A percentile compares a stretch with the other conserved stretches of the same genome.
These are phyloP conservation scores for Nannospalax galili DNA, from an alignment of 2,113 vertebrate genomes.

Conservation along the genomic window DNA sequence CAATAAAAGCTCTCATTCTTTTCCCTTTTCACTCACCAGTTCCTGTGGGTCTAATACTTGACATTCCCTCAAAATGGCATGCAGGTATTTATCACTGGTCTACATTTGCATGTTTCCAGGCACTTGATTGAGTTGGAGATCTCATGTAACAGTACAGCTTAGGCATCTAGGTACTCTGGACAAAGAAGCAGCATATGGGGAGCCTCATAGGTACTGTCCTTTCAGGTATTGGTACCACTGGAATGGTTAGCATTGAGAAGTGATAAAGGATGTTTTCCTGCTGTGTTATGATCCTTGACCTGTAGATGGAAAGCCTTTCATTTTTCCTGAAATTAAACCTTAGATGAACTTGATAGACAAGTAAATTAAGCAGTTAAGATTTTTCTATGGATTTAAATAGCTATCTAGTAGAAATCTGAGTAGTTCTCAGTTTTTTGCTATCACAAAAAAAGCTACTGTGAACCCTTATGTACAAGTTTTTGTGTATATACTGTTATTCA, in stretches of 20 bases:
- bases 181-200: background rate
- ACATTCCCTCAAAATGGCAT: background rate
- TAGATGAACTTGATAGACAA: conserved; percentile 10
- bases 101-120: background rate
- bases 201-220: background rate
- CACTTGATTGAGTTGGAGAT: background rate
- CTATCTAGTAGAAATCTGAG: background rate
- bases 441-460: background rate
- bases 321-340: conserved; percentile 18
- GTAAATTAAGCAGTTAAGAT: background rate
- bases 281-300: background rate
- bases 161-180: background rate
- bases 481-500: background rate
- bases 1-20: conserved; percentile 34
- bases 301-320: background rate
- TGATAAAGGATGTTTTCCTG: background rate
- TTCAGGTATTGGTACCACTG: background rate
- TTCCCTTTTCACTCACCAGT: background rate
- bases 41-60: conserved; percentile 46
- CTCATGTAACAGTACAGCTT: background rate
- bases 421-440: background rate
- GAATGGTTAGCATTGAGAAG: background rate
- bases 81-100: background rate
- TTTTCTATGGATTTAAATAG: background rate
- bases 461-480: background rate